Conservation (phyloP, 2,113 vertebrate genomes). For the Bagarius yarrelli region DNA sequence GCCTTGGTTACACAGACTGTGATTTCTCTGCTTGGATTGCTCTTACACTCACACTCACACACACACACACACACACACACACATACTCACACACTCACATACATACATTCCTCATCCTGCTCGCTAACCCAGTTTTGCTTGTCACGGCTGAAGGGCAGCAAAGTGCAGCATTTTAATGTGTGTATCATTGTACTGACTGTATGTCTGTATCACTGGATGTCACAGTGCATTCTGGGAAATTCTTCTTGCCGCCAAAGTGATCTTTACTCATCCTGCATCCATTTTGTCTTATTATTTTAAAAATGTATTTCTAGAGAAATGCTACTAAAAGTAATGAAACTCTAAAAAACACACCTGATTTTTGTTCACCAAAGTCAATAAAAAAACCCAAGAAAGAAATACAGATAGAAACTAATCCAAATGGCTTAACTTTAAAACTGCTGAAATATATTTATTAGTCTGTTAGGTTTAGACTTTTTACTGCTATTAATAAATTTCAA, state of each 20-base stretch:
- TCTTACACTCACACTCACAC: slow-evolving; percentile 17
- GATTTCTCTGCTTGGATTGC: slow-evolving; percentile 38
- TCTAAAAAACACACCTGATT: background rate
- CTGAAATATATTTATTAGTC: background rate
- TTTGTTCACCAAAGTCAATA: background rate
- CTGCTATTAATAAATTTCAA: too few relatives aligned
- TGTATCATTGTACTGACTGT: slow-evolving; percentile 7
- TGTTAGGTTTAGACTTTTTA: background rate
- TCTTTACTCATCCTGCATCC: background rate
- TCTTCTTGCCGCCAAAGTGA: background rate
- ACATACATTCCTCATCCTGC: slow-evolving; percentile 25
- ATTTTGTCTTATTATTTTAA: background rate
- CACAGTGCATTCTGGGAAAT: background rate
- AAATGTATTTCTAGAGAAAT: background rate
- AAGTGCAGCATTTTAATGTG: background rate
- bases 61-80: slow-evolving; percentile 15
- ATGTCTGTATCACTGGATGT: background rate
- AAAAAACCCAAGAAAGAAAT: background rate
- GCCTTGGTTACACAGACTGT: slow-evolving; percentile 44
- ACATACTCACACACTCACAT: slow-evolving; percentile 33
- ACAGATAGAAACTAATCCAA: background rate
- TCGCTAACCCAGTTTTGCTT: slow-evolving; percentile 41
- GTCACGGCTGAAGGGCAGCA: slow-evolving; percentile 34
- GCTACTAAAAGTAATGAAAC: background rate
- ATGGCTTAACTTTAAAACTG: background rate